Evolutionary conservation across 2,888 invertebrate species (phyloP), one percentile per base, ranked within the genome.

Genomic region (Machimus atricapillus): DNA sequence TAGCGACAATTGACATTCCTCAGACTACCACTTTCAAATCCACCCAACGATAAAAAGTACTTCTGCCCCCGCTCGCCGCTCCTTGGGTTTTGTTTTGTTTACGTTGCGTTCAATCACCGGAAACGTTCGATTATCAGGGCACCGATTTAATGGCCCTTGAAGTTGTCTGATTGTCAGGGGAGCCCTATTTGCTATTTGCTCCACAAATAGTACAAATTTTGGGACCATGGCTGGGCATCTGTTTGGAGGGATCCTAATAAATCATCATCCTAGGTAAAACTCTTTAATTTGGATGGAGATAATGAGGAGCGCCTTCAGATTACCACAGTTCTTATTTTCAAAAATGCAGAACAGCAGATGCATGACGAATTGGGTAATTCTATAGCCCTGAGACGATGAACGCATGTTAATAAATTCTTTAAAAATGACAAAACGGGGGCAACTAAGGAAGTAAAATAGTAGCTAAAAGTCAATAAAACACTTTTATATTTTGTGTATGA

Each of bases 81-180:
- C 23, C 7, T 12, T 23, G 9, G 52, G 7, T 43, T 52, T 9
- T 56, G 81, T 81, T 56, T 81, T 81, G 81, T 81, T 56, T 81
- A 34, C 34, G 19, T 16, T 81, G 31, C 34, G 34, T 7, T 56
- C 81, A 81, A 81, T 81, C 56, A 5, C 81, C 81, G 81, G 81
- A 56, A 81, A 58, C 37, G 16, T 81, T 31, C 27, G 56, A 52
- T 81, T 56, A 40, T 23, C 52, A 37, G 27, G 31, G 52, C 46
- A 27, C 52, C 8, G 56, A 31, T 66, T 81, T 81, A 81, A 81
- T 81, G 58, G 52, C 81, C 81, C 81, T 81, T 81, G 81, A 81
- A 81, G 46, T 27, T 9, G 8, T 19, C 0, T 27, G 23, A 58
- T 58, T 58, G 27, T 14, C 27, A 4, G 66, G 66, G 23, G 66